Evolutionary conservation across 1,140 invertebrate species (phyloP).

Genomic region (Nilaparvata lugens): DNA sequence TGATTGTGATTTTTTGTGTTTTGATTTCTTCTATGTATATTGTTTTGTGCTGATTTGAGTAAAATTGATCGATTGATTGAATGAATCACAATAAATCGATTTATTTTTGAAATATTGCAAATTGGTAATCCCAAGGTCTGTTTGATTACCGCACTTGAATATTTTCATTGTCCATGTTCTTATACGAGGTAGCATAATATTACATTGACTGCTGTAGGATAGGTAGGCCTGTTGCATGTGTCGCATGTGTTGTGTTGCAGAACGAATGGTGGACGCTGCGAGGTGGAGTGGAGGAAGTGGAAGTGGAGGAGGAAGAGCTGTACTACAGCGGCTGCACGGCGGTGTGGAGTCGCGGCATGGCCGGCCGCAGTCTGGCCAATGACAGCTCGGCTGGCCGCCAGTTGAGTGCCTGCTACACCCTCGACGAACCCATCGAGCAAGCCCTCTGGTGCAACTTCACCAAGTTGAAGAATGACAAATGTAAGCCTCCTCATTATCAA

Average conservation of each 20-base stretch:
- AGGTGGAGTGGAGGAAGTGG: constrained; percentile 22
- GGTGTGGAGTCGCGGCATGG: constrained; percentile 47
- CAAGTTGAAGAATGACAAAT: constrained; percentile 27
- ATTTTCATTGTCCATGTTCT: not conserved
- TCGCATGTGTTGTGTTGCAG: no score
- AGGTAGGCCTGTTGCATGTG: not conserved
- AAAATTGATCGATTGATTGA: no score
- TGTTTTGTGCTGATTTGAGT: no score
- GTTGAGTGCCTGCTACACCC: constrained; percentile 62
- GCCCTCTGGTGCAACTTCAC: constrained; percentile 71
- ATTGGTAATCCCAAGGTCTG: no score
- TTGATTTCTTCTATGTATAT: no score
- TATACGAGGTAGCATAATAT: not conserved
- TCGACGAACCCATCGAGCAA: constrained; percentile 68
- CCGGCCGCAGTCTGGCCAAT: constrained; percentile 15
- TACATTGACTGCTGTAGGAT: not conserved
- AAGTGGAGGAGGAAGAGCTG: constrained; percentile 67
- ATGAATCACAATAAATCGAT: no score
- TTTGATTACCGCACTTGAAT: not conserved
- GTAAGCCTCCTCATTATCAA: no score
- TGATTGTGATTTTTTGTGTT: no score
- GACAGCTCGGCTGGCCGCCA: constrained; percentile 33
- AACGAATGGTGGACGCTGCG: constrained; percentile 63
- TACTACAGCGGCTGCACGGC: constrained; percentile 78
- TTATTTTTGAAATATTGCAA: no score